Evolutionary conservation across 2,888 invertebrate genomes (phyloP), one percentile per base, ranked within the genome.

Genomic region (Xylota sylvarum): DNA sequence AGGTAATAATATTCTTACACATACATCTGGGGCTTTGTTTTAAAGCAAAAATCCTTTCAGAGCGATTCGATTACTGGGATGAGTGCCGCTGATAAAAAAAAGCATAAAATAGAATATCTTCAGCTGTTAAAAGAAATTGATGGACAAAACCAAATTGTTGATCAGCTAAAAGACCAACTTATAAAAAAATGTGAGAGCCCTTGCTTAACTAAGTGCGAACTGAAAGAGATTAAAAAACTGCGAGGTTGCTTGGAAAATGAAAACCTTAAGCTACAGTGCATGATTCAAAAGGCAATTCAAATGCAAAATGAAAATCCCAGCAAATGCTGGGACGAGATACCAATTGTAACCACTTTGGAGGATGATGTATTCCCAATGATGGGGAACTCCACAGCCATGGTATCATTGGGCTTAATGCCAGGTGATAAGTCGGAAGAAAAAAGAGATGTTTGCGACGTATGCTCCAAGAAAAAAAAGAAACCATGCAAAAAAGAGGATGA

Each of bases 241-340:
- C 89, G 90, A 17, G 89, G 89, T n/a, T 91, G 90, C 73, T 90
- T 91, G 89, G 91, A 92, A 74, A 90, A 89, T 55, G 92, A 92
- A 87, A 90, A 91, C 67, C 86, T 90, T 0, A 92, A 92, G 80
- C 79, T 92, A 4, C 90, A 89, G 14, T 89, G 89, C 17, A 89
- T 92, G 82, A 89, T 91, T 80, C 89, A 88, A 9, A 89, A 88
- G 9, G 91, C 91, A 0, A 89, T 91, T 9, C 70, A 89, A 48
- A 88, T 92, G 82, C 92, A 92, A 85, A 91, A 91, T 52, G 90
- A 89, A 32, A 90, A 91, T 14, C 92, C 92, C 0, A 90, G 88
- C 32, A 89, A 90, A 0, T 89, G 88, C 35, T 92, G 91, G 77
- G 89, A 88, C 3, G 90, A 90, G 62, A 88, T 92, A 30, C 88